These are phyloP conservation scores for Norana najaformis DNA, from an alignment of 2,888 invertebrate genomes.

Conservation along the genomic window DNA sequence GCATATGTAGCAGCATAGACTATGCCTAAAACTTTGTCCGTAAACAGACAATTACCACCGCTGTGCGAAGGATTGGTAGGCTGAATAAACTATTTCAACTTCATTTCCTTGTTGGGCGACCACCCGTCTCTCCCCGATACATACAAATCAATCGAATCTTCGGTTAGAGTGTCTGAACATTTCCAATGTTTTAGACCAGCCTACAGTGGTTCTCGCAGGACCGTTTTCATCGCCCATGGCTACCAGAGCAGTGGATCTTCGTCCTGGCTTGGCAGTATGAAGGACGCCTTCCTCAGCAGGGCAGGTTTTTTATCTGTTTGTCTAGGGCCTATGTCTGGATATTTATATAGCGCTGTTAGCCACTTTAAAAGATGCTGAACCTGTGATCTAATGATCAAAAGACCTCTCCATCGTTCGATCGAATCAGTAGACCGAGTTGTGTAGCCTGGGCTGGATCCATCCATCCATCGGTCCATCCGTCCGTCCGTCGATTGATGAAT, in stretches of 20 bases:
- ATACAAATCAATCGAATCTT: neutral
- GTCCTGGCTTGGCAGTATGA: constrained; percentile 34
- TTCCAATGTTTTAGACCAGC: neutral
- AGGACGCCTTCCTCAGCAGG: constrained; percentile 30
- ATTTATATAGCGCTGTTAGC: neutral
- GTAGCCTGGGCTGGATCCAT: too few species aligned
- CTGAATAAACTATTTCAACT: neutral
- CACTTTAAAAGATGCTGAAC: neutral
- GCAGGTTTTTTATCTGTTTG: neutral
- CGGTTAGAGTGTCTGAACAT: neutral
- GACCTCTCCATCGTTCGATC: too few species aligned
- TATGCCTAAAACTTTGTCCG: too few species aligned
- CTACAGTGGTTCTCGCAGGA: neutral
- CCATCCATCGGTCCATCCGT: too few species aligned
- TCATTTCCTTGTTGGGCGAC: too few species aligned
- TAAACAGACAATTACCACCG: neutral
- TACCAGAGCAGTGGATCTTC: constrained; percentile 34
- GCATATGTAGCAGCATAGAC: too few species aligned
- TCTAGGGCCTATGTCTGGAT: too few species aligned
- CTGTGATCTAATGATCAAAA: neutral
- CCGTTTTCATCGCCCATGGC: constrained; percentile 38
- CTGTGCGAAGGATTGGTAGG: neutral
- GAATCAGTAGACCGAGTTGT: too few species aligned
- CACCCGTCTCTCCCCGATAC: too few species aligned
- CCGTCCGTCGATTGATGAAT: too few species aligned